Evolutionary conservation across 2,797 vertebrate species (phyloP).

Genomic region (Falco peregrinus): DNA sequence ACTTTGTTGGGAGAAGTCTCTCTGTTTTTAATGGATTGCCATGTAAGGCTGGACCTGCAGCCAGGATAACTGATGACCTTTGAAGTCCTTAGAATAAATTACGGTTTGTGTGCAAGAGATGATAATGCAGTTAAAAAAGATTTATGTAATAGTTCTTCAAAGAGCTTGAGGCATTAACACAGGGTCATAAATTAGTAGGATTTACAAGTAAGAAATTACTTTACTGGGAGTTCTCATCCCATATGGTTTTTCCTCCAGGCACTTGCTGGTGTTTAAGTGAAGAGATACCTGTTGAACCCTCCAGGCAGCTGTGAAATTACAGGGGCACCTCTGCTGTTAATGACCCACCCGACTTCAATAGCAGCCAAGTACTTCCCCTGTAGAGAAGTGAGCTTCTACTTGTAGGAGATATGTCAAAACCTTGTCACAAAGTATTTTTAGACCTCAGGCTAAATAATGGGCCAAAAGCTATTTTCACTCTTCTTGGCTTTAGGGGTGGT

Average conservation of each 20-base stretch:
- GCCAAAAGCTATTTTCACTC: constrained; percentile 24
- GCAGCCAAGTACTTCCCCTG: constrained; percentile 2
- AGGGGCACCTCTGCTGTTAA: constrained; percentile 15
- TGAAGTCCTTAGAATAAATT: constrained; percentile 68
- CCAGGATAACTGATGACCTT: constrained; percentile 68
- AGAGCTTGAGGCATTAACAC: constrained; percentile 63
- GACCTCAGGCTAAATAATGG: constrained; percentile 31
- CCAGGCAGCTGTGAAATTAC: constrained; percentile 29
- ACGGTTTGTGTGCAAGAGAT: constrained; percentile 68
- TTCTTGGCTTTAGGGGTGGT: constrained; percentile 5
- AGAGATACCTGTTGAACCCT: constrained; percentile 26
- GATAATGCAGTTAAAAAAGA: constrained; percentile 74
- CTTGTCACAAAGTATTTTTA: constrained; percentile 42
- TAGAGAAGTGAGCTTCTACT: background rate
- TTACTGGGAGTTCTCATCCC: constrained; percentile 48
- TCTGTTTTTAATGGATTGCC: constrained; percentile 52
- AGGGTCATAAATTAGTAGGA: constrained; percentile 65
- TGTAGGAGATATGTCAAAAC: constrained; percentile 27
- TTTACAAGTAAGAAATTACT: constrained; percentile 57
- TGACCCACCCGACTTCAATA: constrained; percentile 12
- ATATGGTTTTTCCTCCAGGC: background rate
- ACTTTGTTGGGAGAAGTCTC: constrained; percentile 21
- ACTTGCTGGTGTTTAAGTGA: constrained; percentile 23
- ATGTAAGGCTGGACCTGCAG: constrained; percentile 39
- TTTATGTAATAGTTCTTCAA: constrained; percentile 74